Conservation (phyloP, 2,888 invertebrate species). For the Apodemia duryi region DNA sequence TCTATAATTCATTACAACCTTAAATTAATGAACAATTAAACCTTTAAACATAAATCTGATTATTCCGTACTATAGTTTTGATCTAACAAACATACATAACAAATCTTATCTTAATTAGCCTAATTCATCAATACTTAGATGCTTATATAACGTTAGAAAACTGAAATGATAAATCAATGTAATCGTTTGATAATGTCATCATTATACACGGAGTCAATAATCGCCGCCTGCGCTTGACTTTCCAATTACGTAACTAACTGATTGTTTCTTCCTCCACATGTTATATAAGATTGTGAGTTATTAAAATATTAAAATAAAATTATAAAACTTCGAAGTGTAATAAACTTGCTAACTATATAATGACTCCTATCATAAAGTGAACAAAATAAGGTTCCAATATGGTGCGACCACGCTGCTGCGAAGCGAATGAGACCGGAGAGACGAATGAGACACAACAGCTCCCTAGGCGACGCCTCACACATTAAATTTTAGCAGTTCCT, state of each 20-base stretch:
- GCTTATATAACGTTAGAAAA: constrained; percentile 2
- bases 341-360: not conserved
- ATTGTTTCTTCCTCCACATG: constrained; percentile 29
- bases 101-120: not conserved
- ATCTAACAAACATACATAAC: not conserved
- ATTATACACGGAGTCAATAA: constrained; percentile 14
- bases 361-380: not conserved
- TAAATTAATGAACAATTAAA: too few relatives aligned
- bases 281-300: constrained; percentile 37
- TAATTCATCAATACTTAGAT: constrained; percentile 1
- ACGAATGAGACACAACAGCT: too few relatives aligned
- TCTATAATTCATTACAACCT: too few relatives aligned
- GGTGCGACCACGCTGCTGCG: too few relatives aligned
- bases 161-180: constrained; percentile 27
- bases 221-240: constrained; percentile 1
- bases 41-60: not conserved
- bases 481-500: too few relatives aligned
- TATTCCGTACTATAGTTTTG: not conserved
- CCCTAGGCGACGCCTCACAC: too few relatives aligned
- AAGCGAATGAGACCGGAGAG: too few relatives aligned
- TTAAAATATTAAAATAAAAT: constrained; percentile 29
- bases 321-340: not conserved
- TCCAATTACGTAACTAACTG: constrained; percentile 33
- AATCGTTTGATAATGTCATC: constrained; percentile 18
- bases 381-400: too few relatives aligned